A percentile compares a stretch with the other conserved stretches of the same genome.
These are phyloP conservation scores for Peromyscus maniculatus DNA, from an alignment of 2,113 vertebrate genomes.

Conservation along the genomic window DNA sequence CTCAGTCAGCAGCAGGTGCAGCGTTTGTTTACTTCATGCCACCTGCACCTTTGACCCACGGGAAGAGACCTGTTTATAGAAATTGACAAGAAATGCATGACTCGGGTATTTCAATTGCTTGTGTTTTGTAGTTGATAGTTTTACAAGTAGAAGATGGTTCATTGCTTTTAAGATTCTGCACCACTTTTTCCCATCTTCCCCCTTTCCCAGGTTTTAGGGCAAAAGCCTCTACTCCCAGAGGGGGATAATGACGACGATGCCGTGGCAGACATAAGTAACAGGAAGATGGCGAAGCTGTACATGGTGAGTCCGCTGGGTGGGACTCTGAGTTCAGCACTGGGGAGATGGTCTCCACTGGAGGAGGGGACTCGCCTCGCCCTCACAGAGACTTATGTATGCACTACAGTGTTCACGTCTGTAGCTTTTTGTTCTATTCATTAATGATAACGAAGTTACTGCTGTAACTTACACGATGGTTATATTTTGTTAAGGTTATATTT, in stretches of 20 bases:
- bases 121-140: neutral
- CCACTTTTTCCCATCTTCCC: neutral
- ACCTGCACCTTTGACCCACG: neutral
- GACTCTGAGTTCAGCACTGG: too few species aligned
- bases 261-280: conserved; percentile 92
- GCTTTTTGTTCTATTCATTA: neutral
- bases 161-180: neutral
- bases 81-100: conserved; percentile 12
- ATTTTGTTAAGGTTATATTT: neutral
- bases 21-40: neutral
- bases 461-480: neutral
- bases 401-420: conserved; percentile 8
- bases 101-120: neutral
- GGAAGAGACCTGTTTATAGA: neutral
- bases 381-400: neutral
- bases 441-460: neutral
- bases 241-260: conserved; percentile 89
- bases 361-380: rapidly evolving
- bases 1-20: neutral
- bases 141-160: conserved; percentile 13
- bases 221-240: conserved; percentile 88
- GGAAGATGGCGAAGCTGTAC: conserved; percentile 94
- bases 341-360: neutral
- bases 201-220: conserved; percentile 90
- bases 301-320: conserved; percentile 87